A percentile compares a stretch with the other conserved stretches of the same genome.
phyloP scores from a whole-genome alignment of 2,797 vertebrate species.

The Acipenser oxyrinchus region DNA sequence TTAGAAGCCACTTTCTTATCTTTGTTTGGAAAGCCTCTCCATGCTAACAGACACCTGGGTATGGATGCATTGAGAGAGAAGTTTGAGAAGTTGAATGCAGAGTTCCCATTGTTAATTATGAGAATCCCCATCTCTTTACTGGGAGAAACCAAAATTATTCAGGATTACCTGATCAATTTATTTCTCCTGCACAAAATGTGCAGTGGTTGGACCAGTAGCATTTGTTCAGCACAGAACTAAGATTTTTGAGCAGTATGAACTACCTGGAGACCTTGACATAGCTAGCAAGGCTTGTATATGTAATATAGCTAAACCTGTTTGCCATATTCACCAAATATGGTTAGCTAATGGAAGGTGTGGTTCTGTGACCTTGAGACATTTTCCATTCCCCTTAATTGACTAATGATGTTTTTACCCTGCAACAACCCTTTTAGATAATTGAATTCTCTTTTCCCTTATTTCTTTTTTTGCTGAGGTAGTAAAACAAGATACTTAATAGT shows the following conservation, averaged over 20 bases:
- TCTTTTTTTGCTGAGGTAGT: conserved; percentile 74
- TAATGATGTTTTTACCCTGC: conserved; percentile 91
- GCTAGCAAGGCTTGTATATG: conserved; percentile 55
- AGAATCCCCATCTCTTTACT: neutral
- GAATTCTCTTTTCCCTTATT: conserved; percentile 59
- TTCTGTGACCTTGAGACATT: conserved; percentile 86
- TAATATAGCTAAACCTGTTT: neutral
- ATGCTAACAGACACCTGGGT: conserved; percentile 22
- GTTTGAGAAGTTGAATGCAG: conserved; percentile 45
- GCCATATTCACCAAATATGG: conserved; percentile 2
- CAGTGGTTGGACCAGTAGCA: conserved; percentile 56
- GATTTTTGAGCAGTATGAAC: conserved; percentile 64
- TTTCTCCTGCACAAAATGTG: conserved; percentile 58
- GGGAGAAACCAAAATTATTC: conserved; percentile 56
- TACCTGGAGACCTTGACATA: conserved; percentile 58
- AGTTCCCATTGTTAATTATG: conserved; percentile 53
- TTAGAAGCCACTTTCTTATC: conserved; percentile 55
- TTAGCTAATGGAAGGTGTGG: conserved; percentile 65
- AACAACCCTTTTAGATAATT: conserved; percentile 89
- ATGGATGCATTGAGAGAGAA: conserved; percentile 30
- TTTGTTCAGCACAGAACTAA: conserved; percentile 60
- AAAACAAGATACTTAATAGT: conserved; percentile 82
- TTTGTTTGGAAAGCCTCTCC: conserved; percentile 40
- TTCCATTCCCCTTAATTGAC: conserved; percentile 87
- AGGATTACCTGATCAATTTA: conserved; percentile 56